Base-by-base conservation (phyloP, 2,113 vertebrate genomes). In the Hemicordylus capensis region DNA sequence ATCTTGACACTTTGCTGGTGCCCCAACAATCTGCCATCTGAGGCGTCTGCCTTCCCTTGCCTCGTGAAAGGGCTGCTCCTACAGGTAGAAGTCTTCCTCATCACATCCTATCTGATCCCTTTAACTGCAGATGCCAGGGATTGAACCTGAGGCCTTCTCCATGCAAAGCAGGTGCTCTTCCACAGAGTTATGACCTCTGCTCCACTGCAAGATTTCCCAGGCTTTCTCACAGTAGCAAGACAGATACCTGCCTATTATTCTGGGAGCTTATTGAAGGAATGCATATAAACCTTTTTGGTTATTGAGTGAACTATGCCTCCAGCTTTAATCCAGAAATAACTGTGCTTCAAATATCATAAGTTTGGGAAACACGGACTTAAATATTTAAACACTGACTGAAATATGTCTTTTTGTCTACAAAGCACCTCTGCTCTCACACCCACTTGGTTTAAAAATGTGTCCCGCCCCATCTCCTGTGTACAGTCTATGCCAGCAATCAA, bases 401-500 rank as follows among this genome's bases (percentile, higher is more conserved):
- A 4, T 64, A 11, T 58, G 69, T 75, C 2, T 8, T 86, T 91
- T n/a, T 81, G 34, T 46, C 34, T 83, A 19, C 51, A 89, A 90
- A 31, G 15, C 4, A 78, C 78, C 83, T 0, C 46, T 78, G 0
- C 83, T 83, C 59, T 9, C 79, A 84, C n/a, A 79, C 51, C 76
- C 77, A 42, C 7, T 39, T 63, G 2, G 37, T 46, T 77, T n/a
- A n/a, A 73, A 48, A 77, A n/a, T 63, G 42, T 48, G 42, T 61
- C 61, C 14, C 10, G 70, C 46, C 12, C 44, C 64, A 22, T 80
- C 1, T 77, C 20, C 54, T 69, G 1, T 54, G 2, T 75, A 0
- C 1, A 26, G 7, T 85, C 6, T 8, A 63, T 1, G n/a, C 56
- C n/a, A 81, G 72, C 39, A 83, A 77, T 59, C 19, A 61, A 42